Evolutionary conservation across 2,888 invertebrate species (phyloP).

Genomic region (Clepsis dumicolana): DNA sequence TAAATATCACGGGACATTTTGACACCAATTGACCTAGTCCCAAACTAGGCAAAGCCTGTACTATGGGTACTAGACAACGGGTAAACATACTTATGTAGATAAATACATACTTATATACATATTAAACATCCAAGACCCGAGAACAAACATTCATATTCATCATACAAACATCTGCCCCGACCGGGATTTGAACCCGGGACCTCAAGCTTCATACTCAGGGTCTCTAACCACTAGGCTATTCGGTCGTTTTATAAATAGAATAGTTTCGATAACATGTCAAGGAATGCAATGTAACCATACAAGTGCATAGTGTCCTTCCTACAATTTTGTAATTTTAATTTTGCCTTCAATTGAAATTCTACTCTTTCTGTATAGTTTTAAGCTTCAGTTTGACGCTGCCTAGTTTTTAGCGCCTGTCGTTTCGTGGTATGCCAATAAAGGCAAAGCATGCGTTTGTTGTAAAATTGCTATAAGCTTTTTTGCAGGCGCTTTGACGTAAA

Average conservation of each 20-base stretch:
- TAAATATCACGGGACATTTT: no score
- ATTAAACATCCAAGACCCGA: no score
- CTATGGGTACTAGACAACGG: no score
- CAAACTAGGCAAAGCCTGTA: no score
- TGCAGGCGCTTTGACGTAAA: slow-evolving; percentile 14
- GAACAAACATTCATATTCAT: no score
- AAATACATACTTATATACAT: no score
- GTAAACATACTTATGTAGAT: no score
- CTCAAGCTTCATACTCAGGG: no score
- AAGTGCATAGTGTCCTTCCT: neutral
- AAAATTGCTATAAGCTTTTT: slow-evolving; percentile 28
- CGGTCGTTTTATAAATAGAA: neutral
- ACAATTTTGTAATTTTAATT: slow-evolving; percentile 16
- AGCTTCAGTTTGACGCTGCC: neutral
- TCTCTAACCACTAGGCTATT: no score
- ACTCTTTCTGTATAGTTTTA: neutral
- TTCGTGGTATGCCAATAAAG: slow-evolving; percentile 5
- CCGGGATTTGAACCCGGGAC: no score
- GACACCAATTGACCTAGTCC: no score
- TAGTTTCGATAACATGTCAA: neutral
- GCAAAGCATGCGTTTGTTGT: slow-evolving; percentile 18
- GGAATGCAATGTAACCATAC: neutral
- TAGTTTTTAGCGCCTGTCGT: neutral
- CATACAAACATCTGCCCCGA: no score
- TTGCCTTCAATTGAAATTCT: neutral